Conservation (phyloP, 2,888 invertebrate genomes). For the Mythimna impura region DNA sequence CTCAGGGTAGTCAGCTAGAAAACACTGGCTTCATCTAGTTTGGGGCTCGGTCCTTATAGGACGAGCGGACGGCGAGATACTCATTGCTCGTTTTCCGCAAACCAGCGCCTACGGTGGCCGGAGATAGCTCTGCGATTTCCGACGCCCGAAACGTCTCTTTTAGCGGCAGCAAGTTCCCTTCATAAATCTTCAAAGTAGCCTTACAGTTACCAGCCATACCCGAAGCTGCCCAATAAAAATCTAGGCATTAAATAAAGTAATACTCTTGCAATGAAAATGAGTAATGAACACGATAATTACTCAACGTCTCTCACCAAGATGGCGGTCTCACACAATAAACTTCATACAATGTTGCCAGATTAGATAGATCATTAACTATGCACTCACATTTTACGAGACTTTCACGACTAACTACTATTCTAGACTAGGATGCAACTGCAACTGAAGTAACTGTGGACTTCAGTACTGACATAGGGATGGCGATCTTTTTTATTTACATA, state of each 20-base stretch:
- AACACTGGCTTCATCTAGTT: no score
- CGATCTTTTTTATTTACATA: no score
- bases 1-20: no score
- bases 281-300: constrained; percentile 49
- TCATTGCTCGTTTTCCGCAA: no score
- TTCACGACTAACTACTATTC: constrained; percentile 30
- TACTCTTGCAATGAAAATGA: constrained; percentile 32
- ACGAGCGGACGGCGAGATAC: no score
- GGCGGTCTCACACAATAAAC: constrained; percentile 42
- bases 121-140: no score
- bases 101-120: no score
- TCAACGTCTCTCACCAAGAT: constrained; percentile 19
- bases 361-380: constrained; percentile 38
- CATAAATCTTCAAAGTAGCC: no score
- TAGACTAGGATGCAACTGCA: not conserved
- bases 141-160: no score
- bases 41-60: no score
- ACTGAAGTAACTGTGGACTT: not conserved
- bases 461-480: no score
- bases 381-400: constrained; percentile 42
- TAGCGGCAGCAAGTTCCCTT: no score
- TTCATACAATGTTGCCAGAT: constrained; percentile 48
- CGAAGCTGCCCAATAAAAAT: not conserved
- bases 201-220: not conserved
- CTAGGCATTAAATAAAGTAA: constrained; percentile 1